Percentiles rank a stretch among this genome's conserved stretches.
Conservation (phyloP, 2,888 invertebrate species). For the Papilio gigon region DNA sequence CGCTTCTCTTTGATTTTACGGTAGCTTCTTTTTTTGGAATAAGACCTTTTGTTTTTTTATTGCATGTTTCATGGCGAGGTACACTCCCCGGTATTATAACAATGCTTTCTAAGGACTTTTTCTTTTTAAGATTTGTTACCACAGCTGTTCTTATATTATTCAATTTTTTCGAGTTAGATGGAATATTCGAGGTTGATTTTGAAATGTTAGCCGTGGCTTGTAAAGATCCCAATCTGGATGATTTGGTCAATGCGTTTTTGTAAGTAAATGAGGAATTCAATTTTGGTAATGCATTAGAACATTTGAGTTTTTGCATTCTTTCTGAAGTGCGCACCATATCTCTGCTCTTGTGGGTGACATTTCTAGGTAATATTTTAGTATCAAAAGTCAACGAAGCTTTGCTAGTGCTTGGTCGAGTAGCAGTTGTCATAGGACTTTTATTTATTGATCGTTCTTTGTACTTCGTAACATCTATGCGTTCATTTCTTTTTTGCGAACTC, state of each 20-base stretch:
- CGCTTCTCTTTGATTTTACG: conserved; percentile 52
- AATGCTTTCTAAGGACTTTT: conserved; percentile 66
- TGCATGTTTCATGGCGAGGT: conserved; percentile 67
- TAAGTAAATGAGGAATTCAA: conserved; percentile 62
- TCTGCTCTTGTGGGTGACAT: conserved; percentile 68
- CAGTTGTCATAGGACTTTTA: conserved; percentile 35
- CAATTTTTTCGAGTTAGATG: conserved; percentile 57
- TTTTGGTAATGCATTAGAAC: conserved; percentile 62
- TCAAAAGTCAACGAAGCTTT: conserved; percentile 50
- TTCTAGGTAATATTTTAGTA: conserved; percentile 38
- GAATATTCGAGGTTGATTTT: conserved; percentile 66
- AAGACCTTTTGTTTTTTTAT: conserved; percentile 65
- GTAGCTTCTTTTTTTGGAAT: conserved; percentile 57
- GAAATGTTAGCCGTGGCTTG: conserved; percentile 59
- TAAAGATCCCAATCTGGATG: conserved; percentile 52
- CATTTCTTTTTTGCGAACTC: conserved; percentile 77
- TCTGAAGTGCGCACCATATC: conserved; percentile 78
- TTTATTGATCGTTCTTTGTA: conserved; percentile 45
- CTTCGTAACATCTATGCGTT: conserved; percentile 70
- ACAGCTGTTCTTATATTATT: conserved; percentile 67
- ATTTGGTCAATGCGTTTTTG: conserved; percentile 55
- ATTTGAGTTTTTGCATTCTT: conserved; percentile 71
- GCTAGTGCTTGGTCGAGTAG: conserved; percentile 45
- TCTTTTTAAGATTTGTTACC: conserved; percentile 72
- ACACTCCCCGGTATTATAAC: conserved; percentile 63